Evolutionary conservation across 2,113 vertebrate species (phyloP), one percentile per base, ranked within the genome.

Genomic region (Electrona antarctica): DNA sequence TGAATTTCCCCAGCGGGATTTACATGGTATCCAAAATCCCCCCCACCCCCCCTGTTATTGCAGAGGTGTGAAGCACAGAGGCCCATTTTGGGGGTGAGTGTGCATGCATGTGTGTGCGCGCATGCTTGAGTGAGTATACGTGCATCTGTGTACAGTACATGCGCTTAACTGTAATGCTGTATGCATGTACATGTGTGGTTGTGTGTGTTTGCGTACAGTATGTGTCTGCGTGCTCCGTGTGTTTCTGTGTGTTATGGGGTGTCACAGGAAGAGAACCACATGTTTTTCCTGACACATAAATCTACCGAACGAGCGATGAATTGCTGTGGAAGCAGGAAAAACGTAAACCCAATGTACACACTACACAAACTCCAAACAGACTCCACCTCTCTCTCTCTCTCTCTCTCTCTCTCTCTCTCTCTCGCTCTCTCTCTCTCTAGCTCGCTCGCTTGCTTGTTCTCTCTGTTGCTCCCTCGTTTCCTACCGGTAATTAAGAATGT

Each of bases 261-360:
- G 89, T 56, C 46, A 50, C 59, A 64, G 52, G 89, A 92, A 87
- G 82, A 91, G 87, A 91, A 81, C 64, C 81, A 76, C 84, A 86
- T 92, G 91, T 90, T 88, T 94, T 90, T 92, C 87, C 89, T 88
- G 87, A 84, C 86, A 84, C 89, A 95, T 95, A 95, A 95, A 94
- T 95, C 93, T 93, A n/a, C 81, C 88, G 88, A 92, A 94, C 87
- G 84, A 92, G 88, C 90, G 82, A 87, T 85, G 90, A 91, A 89
- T 91, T 92, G 92, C 87, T 90, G 93, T 91, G 91, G 91, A 93
- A 90, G 89, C 92, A 90, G 87, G 66, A 84, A 88, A 21, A 0
- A 75, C 82, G 90, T 81, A 88, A 88, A 86, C 84, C 87, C 84
- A 41, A 41, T 41, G 33, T 41, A 41, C 33, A 60, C 15, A 28